Evolutionary conservation across 92 coral and sea anemone species (phyloP).

Genomic region (Plumapathes pennacea): DNA sequence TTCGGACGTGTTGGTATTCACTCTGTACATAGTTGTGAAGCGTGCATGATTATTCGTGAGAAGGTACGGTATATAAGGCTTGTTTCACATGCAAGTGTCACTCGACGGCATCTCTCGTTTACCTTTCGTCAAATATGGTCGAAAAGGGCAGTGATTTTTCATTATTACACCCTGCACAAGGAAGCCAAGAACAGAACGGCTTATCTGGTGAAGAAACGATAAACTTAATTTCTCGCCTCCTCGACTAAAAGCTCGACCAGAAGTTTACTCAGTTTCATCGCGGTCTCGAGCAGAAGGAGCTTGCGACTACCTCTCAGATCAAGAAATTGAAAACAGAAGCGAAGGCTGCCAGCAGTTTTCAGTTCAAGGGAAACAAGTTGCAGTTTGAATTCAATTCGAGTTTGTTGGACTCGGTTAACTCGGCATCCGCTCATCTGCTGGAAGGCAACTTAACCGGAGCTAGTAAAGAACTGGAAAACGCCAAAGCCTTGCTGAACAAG

Average conservation of each 20-base stretch:
- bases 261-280: slow-evolving; percentile 20
- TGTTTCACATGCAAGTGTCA: too few relatives aligned
- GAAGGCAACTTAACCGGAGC: background rate
- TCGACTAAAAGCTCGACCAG: slow-evolving; percentile 6
- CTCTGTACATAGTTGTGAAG: too few relatives aligned
- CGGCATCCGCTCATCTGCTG: background rate
- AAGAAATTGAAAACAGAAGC: slow-evolving; percentile 15
- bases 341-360: slow-evolving; percentile 11
- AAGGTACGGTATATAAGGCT: too few relatives aligned
- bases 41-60: too few relatives aligned
- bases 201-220: background rate
- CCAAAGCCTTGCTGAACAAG: background rate
- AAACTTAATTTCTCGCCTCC: background rate
- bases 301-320: background rate
- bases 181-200: too few relatives aligned
- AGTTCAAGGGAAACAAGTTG: slow-evolving; percentile 16
- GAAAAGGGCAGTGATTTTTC: too few relatives aligned
- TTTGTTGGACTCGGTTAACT: background rate
- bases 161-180: too few relatives aligned
- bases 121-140: too few relatives aligned
- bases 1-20: too few relatives aligned
- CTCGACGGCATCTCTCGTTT: too few relatives aligned
- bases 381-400: slow-evolving; percentile 18
- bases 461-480: background rate
- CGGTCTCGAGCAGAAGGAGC: slow-evolving; percentile 13